Base-by-base conservation (phyloP, 2,113 vertebrate species). In the Hiodon alosoides region DNA sequence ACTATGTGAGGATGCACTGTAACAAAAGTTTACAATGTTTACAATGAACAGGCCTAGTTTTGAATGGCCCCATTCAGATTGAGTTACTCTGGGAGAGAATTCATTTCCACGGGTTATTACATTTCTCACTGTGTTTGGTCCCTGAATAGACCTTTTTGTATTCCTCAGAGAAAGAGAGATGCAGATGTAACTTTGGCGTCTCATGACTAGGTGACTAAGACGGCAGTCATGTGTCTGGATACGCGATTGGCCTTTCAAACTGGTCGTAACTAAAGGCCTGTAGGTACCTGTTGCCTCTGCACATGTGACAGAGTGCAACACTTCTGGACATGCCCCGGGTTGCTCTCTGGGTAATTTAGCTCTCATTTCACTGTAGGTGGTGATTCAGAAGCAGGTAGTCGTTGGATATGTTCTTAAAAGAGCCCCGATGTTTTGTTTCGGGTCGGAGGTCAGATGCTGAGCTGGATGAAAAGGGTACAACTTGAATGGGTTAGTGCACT, bases 361-460 rank as follows among this genome's bases (percentile, higher is more conserved):
- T 58, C 53, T 71, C 50, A 9, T 5, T 11, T 4, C 13, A 5
- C 14, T 57, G 7, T 69, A 4, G 52, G 53, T 60, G 16, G n/a
- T 59, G 62, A 13, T 16, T 46, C 7, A 47, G 14, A 62, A 72
- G 6, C 54, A 73, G 7, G n/a, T 2, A n/a, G 31, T 51, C 31
- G 54, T 59, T 46, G 53, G 58, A 16, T 11, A n/a, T 17, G 8
- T 47, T 47, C 17, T 14, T 76, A 67, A 77, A 68, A 67, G 53
- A 59, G 57, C 57, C 64, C 10, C 11, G n/a, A 67, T 76, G 58
- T 72, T 31, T 73, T 55, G 2, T 73, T 76, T 68, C 74, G 76
- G 78, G 59, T 50, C 3, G 54, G 14, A 67, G 3, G 46, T 4
- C 50, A 11, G 53, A 60, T 47, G 59, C 51, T 53, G 13, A 65